Conservation (phyloP, 2,797 vertebrate species). For the Limosa lapponica region DNA sequence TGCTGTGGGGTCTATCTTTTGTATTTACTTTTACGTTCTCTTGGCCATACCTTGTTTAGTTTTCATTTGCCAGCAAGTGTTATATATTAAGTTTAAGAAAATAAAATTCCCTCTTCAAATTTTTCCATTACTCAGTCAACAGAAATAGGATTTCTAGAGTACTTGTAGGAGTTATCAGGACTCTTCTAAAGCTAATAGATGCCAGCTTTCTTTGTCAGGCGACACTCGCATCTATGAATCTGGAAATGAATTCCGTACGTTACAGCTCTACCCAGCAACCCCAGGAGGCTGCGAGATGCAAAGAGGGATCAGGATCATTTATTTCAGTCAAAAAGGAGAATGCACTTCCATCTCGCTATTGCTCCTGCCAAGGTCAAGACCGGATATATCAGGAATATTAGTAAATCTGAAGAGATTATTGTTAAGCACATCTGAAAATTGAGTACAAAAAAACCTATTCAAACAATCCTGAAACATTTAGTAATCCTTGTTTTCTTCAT, state of each 20-base stretch:
- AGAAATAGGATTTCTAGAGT: neutral
- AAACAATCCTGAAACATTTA: neutral
- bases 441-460: neutral
- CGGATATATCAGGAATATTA: neutral
- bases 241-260: neutral
- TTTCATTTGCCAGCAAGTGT: neutral
- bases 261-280: neutral
- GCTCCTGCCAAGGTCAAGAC: neutral
- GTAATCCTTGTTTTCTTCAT: neutral
- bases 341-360: neutral
- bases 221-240: neutral
- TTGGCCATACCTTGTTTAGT: neutral
- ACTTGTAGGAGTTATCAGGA: neutral
- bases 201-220: neutral
- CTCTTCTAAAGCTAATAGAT: neutral
- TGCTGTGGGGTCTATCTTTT: neutral
- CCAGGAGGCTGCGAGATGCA: neutral
- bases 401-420: neutral
- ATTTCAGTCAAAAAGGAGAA: neutral
- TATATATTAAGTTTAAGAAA: neutral
- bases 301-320: neutral
- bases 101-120: neutral
- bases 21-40: neutral
- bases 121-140: neutral
- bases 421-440: neutral